Evolutionary conservation across 2,113 vertebrate genomes (phyloP).

Genomic region (Agapornis roseicollis): DNA sequence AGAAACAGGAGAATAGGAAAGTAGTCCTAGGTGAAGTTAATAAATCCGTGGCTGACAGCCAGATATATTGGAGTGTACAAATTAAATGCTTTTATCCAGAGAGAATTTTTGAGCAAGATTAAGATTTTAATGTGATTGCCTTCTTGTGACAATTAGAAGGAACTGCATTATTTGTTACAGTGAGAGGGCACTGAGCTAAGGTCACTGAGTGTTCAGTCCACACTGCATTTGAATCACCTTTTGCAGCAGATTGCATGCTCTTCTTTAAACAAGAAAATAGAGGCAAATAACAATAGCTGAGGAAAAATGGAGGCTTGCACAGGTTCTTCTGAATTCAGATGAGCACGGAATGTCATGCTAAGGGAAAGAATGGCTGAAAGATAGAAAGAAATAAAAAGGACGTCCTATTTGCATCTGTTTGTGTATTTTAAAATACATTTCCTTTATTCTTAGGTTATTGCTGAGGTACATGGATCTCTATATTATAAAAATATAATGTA

Average conservation of each 20-base stretch:
- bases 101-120: conserved; percentile 66
- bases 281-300: not conserved
- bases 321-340: conserved; percentile 20
- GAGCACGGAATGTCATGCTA: not conserved
- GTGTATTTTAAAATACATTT: conserved; percentile 37
- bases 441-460: conserved; percentile 14
- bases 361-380: not conserved
- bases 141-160: conserved; percentile 71
- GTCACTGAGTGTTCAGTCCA: conserved; percentile 25
- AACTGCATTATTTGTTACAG: conserved; percentile 44
- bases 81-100: conserved; percentile 69
- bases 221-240: conserved; percentile 25
- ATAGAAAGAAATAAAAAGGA: conserved; percentile 26
- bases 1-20: conserved; percentile 43
- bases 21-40: conserved; percentile 61
- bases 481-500: not conserved
- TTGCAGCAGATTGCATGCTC: conserved; percentile 28
- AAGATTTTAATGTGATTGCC: conserved; percentile 71
- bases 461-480: conserved; percentile 26
- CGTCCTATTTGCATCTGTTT: conserved; percentile 29
- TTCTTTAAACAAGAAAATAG: conserved; percentile 52
- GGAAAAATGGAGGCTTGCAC: not conserved
- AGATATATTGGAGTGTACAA: conserved; percentile 50
- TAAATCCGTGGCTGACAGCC: conserved; percentile 65
- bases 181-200: conserved; percentile 38